These are phyloP conservation scores for Ctenosaura bakeri DNA, from an alignment of 2,797 vertebrate species.

Conservation along the genomic window DNA sequence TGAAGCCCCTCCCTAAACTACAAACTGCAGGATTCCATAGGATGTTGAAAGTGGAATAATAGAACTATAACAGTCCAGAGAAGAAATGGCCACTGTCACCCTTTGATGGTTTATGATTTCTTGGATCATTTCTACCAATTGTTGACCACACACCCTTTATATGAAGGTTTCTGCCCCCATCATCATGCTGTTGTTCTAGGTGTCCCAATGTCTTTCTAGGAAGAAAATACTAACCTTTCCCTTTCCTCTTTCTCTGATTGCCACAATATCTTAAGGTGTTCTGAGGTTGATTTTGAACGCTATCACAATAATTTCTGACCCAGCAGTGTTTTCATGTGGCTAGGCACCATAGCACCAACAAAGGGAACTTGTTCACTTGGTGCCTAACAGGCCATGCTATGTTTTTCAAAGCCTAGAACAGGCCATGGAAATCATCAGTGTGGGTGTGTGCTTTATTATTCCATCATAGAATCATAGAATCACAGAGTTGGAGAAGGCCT, in stretches of 20 bases:
- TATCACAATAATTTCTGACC: not conserved
- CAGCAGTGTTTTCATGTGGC: not conserved
- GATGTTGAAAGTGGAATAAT: too few species aligned
- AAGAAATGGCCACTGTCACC: not conserved
- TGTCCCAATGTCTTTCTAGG: not conserved
- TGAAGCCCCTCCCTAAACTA: too few species aligned
- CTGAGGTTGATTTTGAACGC: too few species aligned
- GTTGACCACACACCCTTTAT: not conserved
- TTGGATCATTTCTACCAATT: not conserved
- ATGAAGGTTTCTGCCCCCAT: not conserved
- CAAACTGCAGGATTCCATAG: too few species aligned
- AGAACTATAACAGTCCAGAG: too few species aligned
- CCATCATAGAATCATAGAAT: not conserved
- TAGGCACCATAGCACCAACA: not conserved
- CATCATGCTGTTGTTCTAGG: not conserved
- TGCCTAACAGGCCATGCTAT: not conserved
- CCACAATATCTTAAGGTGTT: not conserved
- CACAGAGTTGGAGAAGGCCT: too few species aligned
- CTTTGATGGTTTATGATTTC: not conserved
- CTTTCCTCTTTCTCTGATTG: not conserved
- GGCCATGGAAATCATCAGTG: not conserved
- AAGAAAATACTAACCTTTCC: not conserved
- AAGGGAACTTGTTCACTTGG: not conserved
- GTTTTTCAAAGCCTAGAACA: slow-evolving; percentile 2
- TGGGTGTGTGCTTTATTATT: not conserved